Evolutionary conservation across 2,113 vertebrate species (phyloP).

Genomic region (Cryptotis parvus): DNA sequence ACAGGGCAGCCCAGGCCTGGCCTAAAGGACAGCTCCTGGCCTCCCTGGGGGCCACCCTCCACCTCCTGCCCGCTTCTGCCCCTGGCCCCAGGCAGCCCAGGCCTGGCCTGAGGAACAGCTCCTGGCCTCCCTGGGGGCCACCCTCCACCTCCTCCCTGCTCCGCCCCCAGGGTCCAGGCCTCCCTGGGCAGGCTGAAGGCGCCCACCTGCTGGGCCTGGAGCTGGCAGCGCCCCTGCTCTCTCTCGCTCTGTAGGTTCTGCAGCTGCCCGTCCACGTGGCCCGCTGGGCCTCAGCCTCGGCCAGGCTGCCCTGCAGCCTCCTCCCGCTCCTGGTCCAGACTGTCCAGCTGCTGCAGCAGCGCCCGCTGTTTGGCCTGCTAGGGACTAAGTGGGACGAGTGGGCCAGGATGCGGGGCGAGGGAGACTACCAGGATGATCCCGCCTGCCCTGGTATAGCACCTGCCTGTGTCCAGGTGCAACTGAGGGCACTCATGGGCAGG

Average conservation of each 20-base stretch:
- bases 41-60: not conserved
- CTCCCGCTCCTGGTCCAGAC: constrained; percentile 90
- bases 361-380: constrained; percentile 92
- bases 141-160: not conserved
- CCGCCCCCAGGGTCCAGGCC: not conserved
- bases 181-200: constrained; percentile 78
- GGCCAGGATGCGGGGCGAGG: not conserved
- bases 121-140: not conserved
- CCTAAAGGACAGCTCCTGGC: not conserved
- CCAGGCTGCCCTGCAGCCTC: constrained; percentile 89
- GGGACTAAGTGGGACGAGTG: constrained; percentile 85
- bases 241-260: constrained; percentile 82
- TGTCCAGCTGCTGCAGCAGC: constrained; percentile 90
- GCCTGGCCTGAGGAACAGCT: not conserved
- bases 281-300: constrained; percentile 85
- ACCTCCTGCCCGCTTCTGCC: not conserved
- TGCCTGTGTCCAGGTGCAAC: not conserved
- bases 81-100: not conserved
- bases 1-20: not conserved
- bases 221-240: constrained; percentile 83
- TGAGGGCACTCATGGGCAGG: fast-evolving
- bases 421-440: not conserved
- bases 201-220: constrained; percentile 89
- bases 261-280: constrained; percentile 80
- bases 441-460: not conserved